These are phyloP conservation scores for Rhodophaea formosa DNA, from an alignment of 2,888 invertebrate genomes.

Conservation along the genomic window DNA sequence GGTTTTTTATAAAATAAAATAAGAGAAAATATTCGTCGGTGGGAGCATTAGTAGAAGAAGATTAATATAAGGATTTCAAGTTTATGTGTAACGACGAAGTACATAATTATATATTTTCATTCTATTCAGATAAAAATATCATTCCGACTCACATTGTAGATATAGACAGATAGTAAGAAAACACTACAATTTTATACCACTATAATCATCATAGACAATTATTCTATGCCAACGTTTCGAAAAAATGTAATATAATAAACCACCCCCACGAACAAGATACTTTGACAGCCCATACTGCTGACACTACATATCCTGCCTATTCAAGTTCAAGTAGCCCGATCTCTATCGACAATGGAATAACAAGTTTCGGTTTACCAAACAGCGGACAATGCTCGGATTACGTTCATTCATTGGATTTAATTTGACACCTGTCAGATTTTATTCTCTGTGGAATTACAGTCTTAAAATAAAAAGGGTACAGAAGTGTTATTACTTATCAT, in stretches of 20 bases:
- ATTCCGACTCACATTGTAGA: too few relatives aligned
- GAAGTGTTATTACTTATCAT: background rate
- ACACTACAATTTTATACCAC: too few relatives aligned
- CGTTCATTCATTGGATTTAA: slow-evolving; percentile 28
- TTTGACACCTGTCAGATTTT: slow-evolving; percentile 29
- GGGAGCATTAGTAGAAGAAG: too few relatives aligned
- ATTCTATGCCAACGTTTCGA: too few relatives aligned
- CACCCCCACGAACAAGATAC: slow-evolving; percentile 12
- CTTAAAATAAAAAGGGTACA: slow-evolving; percentile 13
- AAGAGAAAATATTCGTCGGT: too few relatives aligned
- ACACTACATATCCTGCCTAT: slow-evolving; percentile 33
- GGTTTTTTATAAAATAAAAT: too few relatives aligned
- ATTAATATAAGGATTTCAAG: too few relatives aligned
- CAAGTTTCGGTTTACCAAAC: slow-evolving; percentile 44
- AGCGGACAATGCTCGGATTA: slow-evolving; percentile 41
- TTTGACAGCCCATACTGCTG: background rate
- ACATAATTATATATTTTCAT: too few relatives aligned
- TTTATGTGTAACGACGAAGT: too few relatives aligned
- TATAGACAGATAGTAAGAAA: too few relatives aligned
- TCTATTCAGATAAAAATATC: too few relatives aligned
- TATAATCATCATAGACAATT: too few relatives aligned
- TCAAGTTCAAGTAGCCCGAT: slow-evolving; percentile 27
- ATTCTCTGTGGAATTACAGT: slow-evolving; percentile 13
- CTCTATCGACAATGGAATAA: slow-evolving; percentile 41
- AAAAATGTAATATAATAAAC: background rate